These are phyloP conservation scores for Xiphophorus couchianus DNA, from an alignment of 2,113 vertebrate genomes.

Conservation along the genomic window DNA sequence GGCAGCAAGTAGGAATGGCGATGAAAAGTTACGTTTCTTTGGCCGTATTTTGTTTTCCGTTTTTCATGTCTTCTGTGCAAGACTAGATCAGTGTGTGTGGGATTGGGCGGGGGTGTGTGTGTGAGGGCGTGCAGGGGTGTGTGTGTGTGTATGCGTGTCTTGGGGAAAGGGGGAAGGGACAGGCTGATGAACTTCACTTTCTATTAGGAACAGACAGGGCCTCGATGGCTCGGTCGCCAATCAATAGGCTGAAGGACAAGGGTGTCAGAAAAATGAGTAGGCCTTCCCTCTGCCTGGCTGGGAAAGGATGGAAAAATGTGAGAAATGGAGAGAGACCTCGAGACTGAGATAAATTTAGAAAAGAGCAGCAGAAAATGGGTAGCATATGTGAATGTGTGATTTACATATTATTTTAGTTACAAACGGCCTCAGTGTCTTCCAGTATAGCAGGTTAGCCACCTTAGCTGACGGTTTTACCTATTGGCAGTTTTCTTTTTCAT, in stretches of 20 bases:
- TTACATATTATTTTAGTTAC: not conserved
- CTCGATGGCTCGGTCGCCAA: constrained; percentile 69
- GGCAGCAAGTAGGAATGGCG: constrained; percentile 36
- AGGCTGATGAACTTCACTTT: constrained; percentile 82
- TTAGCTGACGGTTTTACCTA: no score
- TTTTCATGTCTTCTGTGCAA: constrained; percentile 54
- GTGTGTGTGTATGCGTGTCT: constrained; percentile 29
- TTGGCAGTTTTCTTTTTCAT: not conserved
- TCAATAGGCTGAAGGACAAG: constrained; percentile 84
- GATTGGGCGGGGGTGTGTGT: constrained; percentile 5
- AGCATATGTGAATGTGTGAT: not conserved
- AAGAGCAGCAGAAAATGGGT: not conserved
- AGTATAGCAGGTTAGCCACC: no score
- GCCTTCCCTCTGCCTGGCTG: constrained; percentile 59
- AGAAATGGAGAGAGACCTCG: not conserved
- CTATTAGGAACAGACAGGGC: constrained; percentile 76
- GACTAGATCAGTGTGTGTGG: constrained; percentile 34
- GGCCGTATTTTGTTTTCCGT: constrained; percentile 67
- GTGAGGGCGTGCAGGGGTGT: not conserved
- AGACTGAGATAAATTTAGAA: constrained; percentile 12
- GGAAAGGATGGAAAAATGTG: constrained; percentile 6
- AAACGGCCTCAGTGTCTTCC: constrained; percentile 16
- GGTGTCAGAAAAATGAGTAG: constrained; percentile 80
- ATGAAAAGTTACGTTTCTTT: constrained; percentile 74
- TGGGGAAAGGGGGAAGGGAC: constrained; percentile 27